Evolutionary conservation across 37 sponge, comb jelly and placozoan species (phyloP).

Genomic region (Crambe crambe): DNA sequence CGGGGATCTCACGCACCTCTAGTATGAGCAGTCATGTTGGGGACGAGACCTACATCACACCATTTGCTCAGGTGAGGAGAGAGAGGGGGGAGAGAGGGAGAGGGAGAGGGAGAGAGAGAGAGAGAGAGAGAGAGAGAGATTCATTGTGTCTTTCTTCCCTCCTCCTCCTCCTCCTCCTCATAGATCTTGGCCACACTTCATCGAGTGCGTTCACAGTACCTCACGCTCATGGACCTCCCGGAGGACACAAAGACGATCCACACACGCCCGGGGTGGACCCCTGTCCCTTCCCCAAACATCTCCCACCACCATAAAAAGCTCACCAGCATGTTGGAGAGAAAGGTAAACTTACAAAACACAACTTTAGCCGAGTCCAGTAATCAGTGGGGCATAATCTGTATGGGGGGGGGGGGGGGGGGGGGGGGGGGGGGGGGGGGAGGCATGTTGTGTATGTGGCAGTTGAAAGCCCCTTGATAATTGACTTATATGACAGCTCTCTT

Average conservation of each 20-base stretch:
- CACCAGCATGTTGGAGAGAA: background rate
- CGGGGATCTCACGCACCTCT: constrained; percentile 25
- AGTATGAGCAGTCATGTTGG: constrained; percentile 48
- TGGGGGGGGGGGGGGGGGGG: no score
- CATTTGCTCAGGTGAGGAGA: constrained; percentile 70
- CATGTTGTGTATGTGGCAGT: no score
- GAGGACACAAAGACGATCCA: constrained; percentile 7
- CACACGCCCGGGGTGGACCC: background rate
- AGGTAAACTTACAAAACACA: no score
- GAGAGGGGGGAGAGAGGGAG: background rate
- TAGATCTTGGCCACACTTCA: constrained; percentile 68
- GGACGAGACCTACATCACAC: constrained; percentile 64
- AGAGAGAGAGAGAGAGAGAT: no score
- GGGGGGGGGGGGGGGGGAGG: no score
- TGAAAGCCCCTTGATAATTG: no score
- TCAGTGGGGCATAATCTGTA: no score
- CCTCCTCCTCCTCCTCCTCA: no score
- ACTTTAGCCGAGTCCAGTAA: no score
- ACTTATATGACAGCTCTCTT: no score
- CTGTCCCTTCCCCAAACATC: constrained; percentile 3
- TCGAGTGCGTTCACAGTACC: constrained; percentile 37
- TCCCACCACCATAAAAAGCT: background rate
- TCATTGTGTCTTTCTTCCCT: no score
- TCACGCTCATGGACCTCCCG: constrained; percentile 32
- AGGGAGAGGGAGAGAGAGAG: background rate